phyloP scores from a whole-genome alignment of 2,113 vertebrate species.

The Oryzias javanicus region DNA sequence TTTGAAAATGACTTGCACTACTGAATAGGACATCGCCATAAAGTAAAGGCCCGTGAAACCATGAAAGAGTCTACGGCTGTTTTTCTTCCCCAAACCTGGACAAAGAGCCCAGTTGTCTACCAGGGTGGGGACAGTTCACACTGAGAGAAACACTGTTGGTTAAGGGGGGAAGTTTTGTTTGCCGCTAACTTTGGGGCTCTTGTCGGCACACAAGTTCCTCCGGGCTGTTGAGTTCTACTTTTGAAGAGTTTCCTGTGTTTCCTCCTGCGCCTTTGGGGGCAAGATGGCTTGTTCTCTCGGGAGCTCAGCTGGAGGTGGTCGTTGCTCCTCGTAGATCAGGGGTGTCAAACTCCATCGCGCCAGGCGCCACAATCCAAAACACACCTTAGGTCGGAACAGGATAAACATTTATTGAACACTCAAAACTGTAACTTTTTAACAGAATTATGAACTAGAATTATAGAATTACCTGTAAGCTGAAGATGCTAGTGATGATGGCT shows the following conservation, averaged over 20 bases:
- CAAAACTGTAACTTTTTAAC: no score
- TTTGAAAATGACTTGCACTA: constrained; percentile 92
- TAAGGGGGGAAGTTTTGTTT: constrained; percentile 24
- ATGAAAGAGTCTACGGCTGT: constrained; percentile 81
- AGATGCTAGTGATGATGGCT: no score
- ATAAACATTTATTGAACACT: no score
- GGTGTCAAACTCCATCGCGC: no score
- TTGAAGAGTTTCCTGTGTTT: constrained; percentile 55
- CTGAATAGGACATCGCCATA: constrained; percentile 89
- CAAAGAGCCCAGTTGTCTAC: constrained; percentile 68
- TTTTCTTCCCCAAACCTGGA: constrained; percentile 74
- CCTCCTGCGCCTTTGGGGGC: constrained; percentile 46
- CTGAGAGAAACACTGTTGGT: constrained; percentile 73
- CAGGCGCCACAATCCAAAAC: no score
- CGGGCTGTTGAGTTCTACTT: constrained; percentile 48
- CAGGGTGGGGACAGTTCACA: constrained; percentile 49
- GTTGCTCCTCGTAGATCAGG: background rate
- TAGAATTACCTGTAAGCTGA: no score
- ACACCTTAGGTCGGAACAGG: no score
- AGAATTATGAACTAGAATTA: no score
- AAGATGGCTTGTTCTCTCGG: constrained; percentile 39
- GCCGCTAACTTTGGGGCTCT: constrained; percentile 28
- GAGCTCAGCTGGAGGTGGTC: constrained; percentile 6
- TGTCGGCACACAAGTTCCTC: constrained; percentile 31
- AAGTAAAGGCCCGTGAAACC: constrained; percentile 80